Conservation (phyloP, 1,140 invertebrate genomes). For the Melanaphis sacchari region DNA sequence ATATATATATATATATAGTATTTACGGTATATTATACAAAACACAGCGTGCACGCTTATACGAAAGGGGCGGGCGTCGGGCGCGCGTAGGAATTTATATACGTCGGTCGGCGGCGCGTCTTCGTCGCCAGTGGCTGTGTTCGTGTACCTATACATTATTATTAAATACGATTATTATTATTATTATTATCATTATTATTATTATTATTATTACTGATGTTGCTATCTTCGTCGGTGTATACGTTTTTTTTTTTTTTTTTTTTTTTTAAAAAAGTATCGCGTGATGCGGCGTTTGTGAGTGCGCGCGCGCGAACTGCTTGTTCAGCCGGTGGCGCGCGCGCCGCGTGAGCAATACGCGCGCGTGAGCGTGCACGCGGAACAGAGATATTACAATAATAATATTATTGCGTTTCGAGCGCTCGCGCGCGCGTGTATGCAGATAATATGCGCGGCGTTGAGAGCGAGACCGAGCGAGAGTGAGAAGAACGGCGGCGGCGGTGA, state of each 20-base stretch:
- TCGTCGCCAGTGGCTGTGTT: slow-evolving; percentile 19
- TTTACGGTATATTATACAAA: background rate
- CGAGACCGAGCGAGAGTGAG: background rate
- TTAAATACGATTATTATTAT: background rate
- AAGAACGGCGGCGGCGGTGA: background rate
- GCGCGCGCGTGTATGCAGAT: background rate
- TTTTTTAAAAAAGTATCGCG: background rate
- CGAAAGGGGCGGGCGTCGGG: background rate
- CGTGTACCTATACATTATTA: background rate
- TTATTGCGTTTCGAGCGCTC: background rate
- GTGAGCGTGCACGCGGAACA: background rate
- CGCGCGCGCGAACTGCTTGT: background rate
- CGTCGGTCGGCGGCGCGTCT: background rate
- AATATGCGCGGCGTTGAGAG: background rate
- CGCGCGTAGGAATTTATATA: slow-evolving; percentile 16
- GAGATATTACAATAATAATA: slow-evolving; percentile 11
- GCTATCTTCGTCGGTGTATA: background rate
- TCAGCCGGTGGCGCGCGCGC: background rate
- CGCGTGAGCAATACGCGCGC: background rate
- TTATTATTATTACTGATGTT: background rate
- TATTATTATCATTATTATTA: background rate
- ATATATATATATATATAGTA: too few relatives aligned
- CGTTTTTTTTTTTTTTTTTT: background rate
- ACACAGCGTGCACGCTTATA: background rate
- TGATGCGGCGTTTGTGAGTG: background rate